Percentiles rank a stretch among this genome's conserved stretches.
Evolutionary conservation across 2,888 invertebrate species (phyloP).

Genomic region (Phytoseiulus persimilis): DNA sequence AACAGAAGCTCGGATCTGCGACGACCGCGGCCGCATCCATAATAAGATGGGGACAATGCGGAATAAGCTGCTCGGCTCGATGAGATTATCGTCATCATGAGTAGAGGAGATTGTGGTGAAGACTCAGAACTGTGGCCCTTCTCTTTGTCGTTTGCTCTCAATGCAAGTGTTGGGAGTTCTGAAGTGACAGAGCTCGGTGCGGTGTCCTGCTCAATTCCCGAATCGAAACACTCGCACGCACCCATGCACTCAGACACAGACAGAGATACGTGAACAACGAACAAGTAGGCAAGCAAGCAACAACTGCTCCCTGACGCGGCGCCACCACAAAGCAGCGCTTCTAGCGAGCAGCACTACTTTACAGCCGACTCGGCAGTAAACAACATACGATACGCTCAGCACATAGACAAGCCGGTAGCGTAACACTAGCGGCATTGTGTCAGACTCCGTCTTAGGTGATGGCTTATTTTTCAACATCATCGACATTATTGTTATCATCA

Average conservation of each 20-base stretch:
- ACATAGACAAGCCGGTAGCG: background rate
- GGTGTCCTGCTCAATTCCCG: background rate
- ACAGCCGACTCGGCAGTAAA: background rate
- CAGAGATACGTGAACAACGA: background rate
- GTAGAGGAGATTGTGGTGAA: background rate
- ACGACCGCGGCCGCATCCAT: background rate
- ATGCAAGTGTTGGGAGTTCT: background rate
- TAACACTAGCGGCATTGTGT: background rate
- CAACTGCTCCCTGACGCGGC: background rate
- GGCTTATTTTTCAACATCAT: background rate
- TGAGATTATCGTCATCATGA: background rate
- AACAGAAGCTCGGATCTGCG: background rate
- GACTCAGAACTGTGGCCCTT: background rate
- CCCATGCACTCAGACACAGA: background rate
- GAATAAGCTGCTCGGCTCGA: background rate
- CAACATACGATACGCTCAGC: background rate
- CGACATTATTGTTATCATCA: background rate
- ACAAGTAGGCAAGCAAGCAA: background rate
- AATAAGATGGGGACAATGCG: background rate
- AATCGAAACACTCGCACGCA: background rate
- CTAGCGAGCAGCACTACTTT: background rate
- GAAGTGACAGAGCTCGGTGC: conserved; percentile 5
- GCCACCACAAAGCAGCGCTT: background rate
- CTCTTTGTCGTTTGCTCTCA: background rate
- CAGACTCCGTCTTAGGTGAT: background rate